Conservation (phyloP, 2,888 invertebrate species). For the Chrysolina americana region DNA sequence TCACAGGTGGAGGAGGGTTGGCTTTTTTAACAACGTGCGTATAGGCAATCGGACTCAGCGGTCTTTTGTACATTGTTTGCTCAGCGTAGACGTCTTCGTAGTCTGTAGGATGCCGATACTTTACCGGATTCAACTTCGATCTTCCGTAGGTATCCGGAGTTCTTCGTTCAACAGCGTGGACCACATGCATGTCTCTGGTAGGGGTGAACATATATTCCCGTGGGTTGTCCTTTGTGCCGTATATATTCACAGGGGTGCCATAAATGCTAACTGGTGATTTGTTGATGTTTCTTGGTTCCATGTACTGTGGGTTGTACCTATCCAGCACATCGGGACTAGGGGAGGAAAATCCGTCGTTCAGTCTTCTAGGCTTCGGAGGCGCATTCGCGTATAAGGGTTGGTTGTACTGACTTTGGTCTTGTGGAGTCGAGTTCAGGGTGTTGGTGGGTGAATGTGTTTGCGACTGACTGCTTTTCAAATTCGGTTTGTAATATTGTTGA, state of each 20-base stretch:
- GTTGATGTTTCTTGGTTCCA: slow-evolving; percentile 62
- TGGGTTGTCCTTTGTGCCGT: slow-evolving; percentile 58
- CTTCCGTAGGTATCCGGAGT: slow-evolving; percentile 89
- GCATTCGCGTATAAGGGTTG: slow-evolving; percentile 92
- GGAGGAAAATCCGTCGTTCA: slow-evolving; percentile 83
- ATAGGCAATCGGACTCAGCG: slow-evolving; percentile 74
- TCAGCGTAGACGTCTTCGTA: slow-evolving; percentile 84
- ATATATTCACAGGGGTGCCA: slow-evolving; percentile 43
- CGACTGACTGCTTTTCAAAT: slow-evolving; percentile 28
- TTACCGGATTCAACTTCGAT: slow-evolving; percentile 69
- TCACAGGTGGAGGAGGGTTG: slow-evolving; percentile 55
- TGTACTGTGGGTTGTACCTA: slow-evolving; percentile 65
- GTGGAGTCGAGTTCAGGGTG: slow-evolving; percentile 58
- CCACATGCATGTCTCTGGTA: slow-evolving; percentile 48
- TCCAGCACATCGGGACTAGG: slow-evolving; percentile 77
- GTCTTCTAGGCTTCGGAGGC: slow-evolving; percentile 88
- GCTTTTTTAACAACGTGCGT: slow-evolving; percentile 61
- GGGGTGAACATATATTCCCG: slow-evolving; percentile 52
- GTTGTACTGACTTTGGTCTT: slow-evolving; percentile 67
- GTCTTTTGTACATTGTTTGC: slow-evolving; percentile 74
- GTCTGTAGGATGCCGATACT: slow-evolving; percentile 72
- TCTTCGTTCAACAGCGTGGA: slow-evolving; percentile 75
- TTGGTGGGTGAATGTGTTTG: slow-evolving; percentile 62
- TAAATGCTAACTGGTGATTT: slow-evolving; percentile 64
- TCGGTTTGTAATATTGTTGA: slow-evolving; percentile 36